These are phyloP conservation scores for Sinohyriopsis cumingii DNA, from an alignment of 2,888 invertebrate species.

Conservation along the genomic window DNA sequence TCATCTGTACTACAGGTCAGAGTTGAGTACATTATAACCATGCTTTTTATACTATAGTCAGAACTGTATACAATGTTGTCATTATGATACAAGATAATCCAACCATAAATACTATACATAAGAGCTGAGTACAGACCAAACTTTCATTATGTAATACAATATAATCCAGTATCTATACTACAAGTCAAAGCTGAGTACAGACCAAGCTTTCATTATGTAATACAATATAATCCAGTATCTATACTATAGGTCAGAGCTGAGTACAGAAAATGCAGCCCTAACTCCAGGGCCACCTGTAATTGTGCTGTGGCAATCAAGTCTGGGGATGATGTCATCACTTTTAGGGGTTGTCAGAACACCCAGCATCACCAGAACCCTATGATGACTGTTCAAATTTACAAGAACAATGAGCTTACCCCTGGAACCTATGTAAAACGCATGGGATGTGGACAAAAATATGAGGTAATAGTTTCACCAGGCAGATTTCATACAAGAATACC, in stretches of 20 bases:
- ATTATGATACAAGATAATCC: no score
- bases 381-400: conserved; percentile 51
- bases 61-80: no score
- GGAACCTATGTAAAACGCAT: conserved; percentile 47
- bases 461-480: conserved; percentile 28
- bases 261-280: conserved; percentile 39
- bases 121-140: no score
- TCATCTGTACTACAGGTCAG: no score
- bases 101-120: no score
- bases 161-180: background rate
- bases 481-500: background rate
- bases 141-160: background rate
- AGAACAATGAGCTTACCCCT: conserved; percentile 52
- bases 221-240: background rate
- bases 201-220: background rate
- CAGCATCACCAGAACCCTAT: no score
- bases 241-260: conserved; percentile 39
- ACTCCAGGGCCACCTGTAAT: conserved; percentile 45
- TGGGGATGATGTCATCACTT: conserved; percentile 58
- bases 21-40: no score
- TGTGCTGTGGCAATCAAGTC: conserved; percentile 53
- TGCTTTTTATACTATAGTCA: no score
- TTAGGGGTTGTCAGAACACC: conserved; percentile 43
- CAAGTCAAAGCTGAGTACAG: conserved; percentile 43
- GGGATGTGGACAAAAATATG: conserved; percentile 58